Evolutionary conservation across 1,140 invertebrate species (phyloP).

Genomic region (Drosophila kohkoa): DNA sequence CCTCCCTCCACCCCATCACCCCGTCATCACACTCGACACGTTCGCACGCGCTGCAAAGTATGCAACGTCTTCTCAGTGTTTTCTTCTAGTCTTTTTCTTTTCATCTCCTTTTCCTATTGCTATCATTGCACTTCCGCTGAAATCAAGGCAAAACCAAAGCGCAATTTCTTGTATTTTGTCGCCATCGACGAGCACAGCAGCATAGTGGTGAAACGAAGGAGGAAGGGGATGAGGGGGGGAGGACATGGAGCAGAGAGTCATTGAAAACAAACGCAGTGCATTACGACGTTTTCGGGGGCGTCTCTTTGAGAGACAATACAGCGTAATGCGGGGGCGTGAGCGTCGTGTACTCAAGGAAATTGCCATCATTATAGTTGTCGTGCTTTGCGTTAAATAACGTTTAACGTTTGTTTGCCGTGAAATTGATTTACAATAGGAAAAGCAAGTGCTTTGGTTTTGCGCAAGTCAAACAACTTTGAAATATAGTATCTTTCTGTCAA

Average conservation of each 20-base stretch:
- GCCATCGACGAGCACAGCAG: constrained; percentile 23
- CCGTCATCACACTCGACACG: constrained; percentile 67
- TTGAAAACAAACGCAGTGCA: constrained; percentile 43
- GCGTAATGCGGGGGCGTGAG: constrained; percentile 17
- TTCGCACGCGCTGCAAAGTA: constrained; percentile 67
- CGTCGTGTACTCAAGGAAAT: constrained; percentile 78
- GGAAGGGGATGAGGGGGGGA: constrained; percentile 27
- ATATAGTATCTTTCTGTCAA: neutral
- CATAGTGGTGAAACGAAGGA: too few relatives aligned
- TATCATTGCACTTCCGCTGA: constrained; percentile 78
- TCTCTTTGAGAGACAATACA: constrained; percentile 17
- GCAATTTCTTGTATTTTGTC: constrained; percentile 79
- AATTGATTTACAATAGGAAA: constrained; percentile 71
- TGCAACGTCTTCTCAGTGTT: constrained; percentile 28
- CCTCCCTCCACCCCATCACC: neutral
- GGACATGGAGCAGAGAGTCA: constrained; percentile 24
- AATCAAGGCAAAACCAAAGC: constrained; percentile 67
- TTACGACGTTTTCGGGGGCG: constrained; percentile 5
- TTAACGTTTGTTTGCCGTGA: constrained; percentile 79
- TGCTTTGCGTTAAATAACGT: constrained; percentile 76
- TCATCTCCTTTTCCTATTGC: constrained; percentile 39
- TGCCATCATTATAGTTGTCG: constrained; percentile 79
- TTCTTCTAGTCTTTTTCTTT: constrained; percentile 9
- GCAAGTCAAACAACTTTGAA: constrained; percentile 3
- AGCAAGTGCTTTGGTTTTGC: constrained; percentile 11